Conservation (phyloP, 2,888 invertebrate genomes). For the Eurois occulta region DNA sequence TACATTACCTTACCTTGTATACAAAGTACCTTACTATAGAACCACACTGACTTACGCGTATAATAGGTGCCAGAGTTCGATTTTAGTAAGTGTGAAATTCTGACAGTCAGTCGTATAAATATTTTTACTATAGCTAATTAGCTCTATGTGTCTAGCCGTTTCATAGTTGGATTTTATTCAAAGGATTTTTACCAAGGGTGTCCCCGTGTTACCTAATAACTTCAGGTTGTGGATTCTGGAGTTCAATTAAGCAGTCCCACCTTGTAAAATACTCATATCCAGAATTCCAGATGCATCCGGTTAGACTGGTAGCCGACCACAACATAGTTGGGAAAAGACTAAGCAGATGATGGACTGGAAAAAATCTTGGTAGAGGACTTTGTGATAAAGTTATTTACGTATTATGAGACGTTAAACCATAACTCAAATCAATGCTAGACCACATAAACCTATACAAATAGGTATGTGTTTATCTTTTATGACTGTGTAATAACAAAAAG, state of each 20-base stretch:
- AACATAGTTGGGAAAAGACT: not conserved
- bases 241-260: not conserved
- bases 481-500: slow-evolving; percentile 16
- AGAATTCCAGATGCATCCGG: too few species aligned
- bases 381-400: not conserved
- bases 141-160: not conserved
- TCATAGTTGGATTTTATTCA: not conserved
- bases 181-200: not conserved
- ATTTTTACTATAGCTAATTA: too few species aligned
- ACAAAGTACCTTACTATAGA: not conserved
- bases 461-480: slow-evolving; percentile 33
- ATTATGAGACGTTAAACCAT: not conserved
- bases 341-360: not conserved
- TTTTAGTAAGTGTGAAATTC: not conserved
- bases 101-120: not conserved
- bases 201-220: not conserved
- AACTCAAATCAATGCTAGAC: slow-evolving; percentile 2
- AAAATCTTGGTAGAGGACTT: not conserved
- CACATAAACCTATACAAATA: slow-evolving; percentile 22
- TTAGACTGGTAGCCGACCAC: not conserved
- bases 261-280: not conserved
- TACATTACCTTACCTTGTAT: not conserved
- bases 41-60: not conserved
- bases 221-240: not conserved
- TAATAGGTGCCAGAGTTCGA: not conserved